Percentiles rank a stretch among this genome's conserved stretches.
Evolutionary conservation across 1,140 invertebrate species (phyloP).

Genomic region (Lordiphosa mommai): DNA sequence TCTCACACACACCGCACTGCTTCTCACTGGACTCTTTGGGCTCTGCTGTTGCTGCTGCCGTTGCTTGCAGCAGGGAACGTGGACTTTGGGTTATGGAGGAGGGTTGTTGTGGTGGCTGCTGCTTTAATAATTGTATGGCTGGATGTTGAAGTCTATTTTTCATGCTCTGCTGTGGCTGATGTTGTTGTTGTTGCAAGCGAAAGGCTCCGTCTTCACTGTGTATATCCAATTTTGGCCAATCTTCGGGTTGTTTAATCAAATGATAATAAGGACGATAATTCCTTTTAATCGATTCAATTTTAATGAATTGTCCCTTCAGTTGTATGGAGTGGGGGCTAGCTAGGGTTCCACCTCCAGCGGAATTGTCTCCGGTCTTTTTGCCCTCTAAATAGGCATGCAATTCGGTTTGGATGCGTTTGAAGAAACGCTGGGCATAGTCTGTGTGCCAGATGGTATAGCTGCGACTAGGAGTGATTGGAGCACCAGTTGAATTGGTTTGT

Average conservation of each 20-base stretch:
- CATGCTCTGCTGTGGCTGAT: conserved; percentile 44
- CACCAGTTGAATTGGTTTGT: conserved; percentile 15
- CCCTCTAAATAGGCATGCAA: conserved; percentile 61
- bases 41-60: conserved; percentile 9
- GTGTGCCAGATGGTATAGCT: conserved; percentile 80
- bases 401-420: conserved; percentile 67
- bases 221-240: conserved; percentile 76
- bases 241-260: conserved; percentile 70
- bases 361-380: conserved; percentile 23
- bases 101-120: conserved; percentile 2
- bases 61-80: conserved; percentile 30
- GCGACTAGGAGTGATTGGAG: conserved; percentile 3
- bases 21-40: conserved; percentile 74
- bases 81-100: conserved; percentile 35
- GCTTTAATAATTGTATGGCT: conserved; percentile 15
- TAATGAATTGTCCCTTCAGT: conserved; percentile 64
- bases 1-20: conserved; percentile 86
- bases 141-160: conserved; percentile 36
- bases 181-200: conserved; percentile 46
- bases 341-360: neutral
- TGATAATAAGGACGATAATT: conserved; percentile 74
- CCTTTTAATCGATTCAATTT: conserved; percentile 70
- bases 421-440: conserved; percentile 80
- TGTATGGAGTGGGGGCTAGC: conserved; percentile 40
- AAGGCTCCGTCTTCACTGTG: conserved; percentile 72